Conservation (phyloP, 1,140 invertebrate species). For the Sminthurides bifidus region DNA sequence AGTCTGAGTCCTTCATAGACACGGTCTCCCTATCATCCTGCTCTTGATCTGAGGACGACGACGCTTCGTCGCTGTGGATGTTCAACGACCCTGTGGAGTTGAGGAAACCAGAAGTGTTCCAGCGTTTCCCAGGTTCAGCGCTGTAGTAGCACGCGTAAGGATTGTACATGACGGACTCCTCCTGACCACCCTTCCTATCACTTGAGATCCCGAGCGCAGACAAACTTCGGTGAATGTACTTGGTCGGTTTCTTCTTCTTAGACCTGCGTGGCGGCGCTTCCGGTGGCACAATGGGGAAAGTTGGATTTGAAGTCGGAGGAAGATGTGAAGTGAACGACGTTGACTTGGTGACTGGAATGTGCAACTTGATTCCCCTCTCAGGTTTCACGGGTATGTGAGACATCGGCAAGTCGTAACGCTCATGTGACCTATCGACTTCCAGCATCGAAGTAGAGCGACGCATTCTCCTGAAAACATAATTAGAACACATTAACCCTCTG, state of each 20-base stretch:
- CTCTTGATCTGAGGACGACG: no score
- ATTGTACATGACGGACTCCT: not conserved
- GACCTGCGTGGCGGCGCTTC: not conserved
- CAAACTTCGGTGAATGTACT: not conserved
- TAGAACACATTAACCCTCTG: no score
- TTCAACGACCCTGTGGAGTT: not conserved
- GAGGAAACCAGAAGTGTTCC: not conserved
- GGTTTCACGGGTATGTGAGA: not conserved
- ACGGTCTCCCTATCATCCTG: not conserved
- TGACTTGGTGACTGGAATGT: not conserved
- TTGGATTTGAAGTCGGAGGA: not conserved
- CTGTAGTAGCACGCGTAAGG: not conserved
- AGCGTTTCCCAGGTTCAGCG: no score
- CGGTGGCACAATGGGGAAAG: not conserved
- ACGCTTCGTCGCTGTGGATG: no score
- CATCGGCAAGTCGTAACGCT: not conserved
- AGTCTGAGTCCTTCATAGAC: not conserved
- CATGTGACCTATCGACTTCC: not conserved
- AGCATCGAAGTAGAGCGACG: conserved; percentile 1
- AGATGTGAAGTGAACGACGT: no score
- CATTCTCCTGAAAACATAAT: conserved; percentile 18
- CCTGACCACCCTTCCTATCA: not conserved
- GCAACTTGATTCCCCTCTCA: not conserved
- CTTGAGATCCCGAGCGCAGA: not conserved
- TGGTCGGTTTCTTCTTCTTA: not conserved